Evolutionary conservation across 2,888 invertebrate genomes (phyloP), one percentile per base, ranked within the genome.

Genomic region (Electrophaes corylata): DNA sequence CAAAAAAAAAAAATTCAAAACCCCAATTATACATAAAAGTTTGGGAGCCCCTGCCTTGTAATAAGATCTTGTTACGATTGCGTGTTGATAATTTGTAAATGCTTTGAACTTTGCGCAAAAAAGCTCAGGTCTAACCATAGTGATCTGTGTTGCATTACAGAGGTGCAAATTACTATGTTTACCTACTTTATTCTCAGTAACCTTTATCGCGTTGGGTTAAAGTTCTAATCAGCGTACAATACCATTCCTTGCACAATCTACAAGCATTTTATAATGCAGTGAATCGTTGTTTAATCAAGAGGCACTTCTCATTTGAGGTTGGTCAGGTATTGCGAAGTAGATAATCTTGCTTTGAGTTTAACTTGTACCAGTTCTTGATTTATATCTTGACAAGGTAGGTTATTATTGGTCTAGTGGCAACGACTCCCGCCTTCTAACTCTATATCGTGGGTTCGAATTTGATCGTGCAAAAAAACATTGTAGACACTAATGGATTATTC

Each of bases 251-350:
- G 58, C 57, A 60, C 57, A 59, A 53, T 41, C 31, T 43, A 43
- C 18, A n/a, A 57, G 26, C 47, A 46, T 57, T 54, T 47, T 50
- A 54, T 57, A 39, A 45, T 60, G 54, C 44, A 60, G 48, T 53
- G 43, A 57, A 59, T 59, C 43, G 43, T 58, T 74, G 72, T 77
- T 74, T 77, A 73, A 71, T 73, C 73, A 70, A 75, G 70, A 65
- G 70, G 63, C 67, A 68, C 66, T 66, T 64, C 69, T 75, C 69
- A 79, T 79, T 81, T 76, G 67, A 59, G 53, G 65, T 69, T 63
- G 71, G 70, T 73, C 14, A 71, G 63, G 58, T 67, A 74, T 86
- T 85, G 80, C 82, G 75, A 73, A 81, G 71, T 65, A 69, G 75
- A 79, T 84, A 83, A 87, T 86, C 77, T 80, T 70, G 43, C 41